Evolutionary conservation across 2,113 vertebrate genomes (phyloP).

Genomic region (Hyperoodon ampullatus): DNA sequence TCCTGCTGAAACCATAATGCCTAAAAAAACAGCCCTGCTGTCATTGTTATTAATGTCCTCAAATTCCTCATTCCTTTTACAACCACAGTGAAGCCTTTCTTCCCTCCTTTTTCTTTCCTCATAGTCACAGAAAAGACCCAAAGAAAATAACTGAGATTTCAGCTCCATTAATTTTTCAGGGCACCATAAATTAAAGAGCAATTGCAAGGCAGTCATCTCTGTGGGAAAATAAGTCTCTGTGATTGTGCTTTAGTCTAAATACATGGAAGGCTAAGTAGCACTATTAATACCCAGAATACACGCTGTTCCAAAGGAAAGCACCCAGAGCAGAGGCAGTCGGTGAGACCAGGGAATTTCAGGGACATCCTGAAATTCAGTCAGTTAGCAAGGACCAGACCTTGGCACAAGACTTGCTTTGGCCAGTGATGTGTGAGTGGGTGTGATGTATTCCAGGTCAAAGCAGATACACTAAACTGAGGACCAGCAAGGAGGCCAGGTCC

Average conservation of each 20-base stretch:
- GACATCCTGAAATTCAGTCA: neutral
- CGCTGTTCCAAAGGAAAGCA: neutral
- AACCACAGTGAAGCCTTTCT: neutral
- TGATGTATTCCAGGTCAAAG: neutral
- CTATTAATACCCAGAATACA: conserved; percentile 40
- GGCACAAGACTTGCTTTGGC: neutral
- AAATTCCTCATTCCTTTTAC: neutral
- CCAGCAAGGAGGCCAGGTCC: neutral
- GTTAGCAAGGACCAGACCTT: neutral
- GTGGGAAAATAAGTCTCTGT: conserved; percentile 26
- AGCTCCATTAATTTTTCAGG: conserved; percentile 74
- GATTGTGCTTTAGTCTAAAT: conserved; percentile 34
- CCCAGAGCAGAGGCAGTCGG: neutral
- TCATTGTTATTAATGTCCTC: neutral
- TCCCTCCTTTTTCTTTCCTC: neutral
- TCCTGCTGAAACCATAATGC: no score
- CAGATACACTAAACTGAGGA: neutral
- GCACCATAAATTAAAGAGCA: conserved; percentile 66
- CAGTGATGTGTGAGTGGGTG: neutral
- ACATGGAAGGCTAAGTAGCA: conserved; percentile 50
- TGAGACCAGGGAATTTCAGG: neutral
- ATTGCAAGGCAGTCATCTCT: conserved; percentile 53
- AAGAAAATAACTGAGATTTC: conserved; percentile 67
- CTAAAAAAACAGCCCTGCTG: neutral
- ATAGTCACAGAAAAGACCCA: conserved; percentile 21